These are phyloP conservation scores for Raja brachyura DNA, from an alignment of 2,113 vertebrate genomes.

Conservation along the genomic window DNA sequence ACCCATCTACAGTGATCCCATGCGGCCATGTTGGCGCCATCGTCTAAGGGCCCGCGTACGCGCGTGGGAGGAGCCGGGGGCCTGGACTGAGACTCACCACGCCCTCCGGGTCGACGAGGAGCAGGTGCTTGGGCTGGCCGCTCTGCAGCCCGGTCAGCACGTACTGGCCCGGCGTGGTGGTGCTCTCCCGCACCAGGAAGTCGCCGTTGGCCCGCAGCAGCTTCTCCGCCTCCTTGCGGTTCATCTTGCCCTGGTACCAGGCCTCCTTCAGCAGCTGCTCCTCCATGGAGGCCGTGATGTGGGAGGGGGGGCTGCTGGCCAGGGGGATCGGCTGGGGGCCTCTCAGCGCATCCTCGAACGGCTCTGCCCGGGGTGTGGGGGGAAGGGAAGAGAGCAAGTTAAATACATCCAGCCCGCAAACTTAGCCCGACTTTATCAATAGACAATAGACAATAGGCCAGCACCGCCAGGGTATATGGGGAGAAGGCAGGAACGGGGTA, in stretches of 20 bases:
- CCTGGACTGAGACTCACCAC: no score
- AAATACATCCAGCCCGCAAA: no score
- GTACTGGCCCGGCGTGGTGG: conserved; percentile 85
- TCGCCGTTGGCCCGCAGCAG: conserved; percentile 81
- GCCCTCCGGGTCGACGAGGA: conserved; percentile 91
- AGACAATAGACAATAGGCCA: no score
- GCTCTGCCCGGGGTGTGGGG: conserved; percentile 57
- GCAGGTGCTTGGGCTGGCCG: conserved; percentile 85
- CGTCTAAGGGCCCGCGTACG: no score
- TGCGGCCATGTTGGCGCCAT: no score
- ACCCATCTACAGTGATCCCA: no score
- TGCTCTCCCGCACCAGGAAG: conserved; percentile 91
- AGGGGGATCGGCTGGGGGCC: conserved; percentile 41
- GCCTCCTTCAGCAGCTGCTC: conserved; percentile 79
- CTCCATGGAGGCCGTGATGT: conserved; percentile 69
- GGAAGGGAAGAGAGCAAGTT: no score
- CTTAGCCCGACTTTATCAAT: no score
- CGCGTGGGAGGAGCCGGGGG: no score
- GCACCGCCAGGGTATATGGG: no score
- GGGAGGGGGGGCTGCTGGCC: conserved; percentile 42
- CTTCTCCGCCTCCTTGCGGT: conserved; percentile 78
- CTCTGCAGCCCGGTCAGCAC: conserved; percentile 91
- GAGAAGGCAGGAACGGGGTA: no score
- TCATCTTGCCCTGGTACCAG: conserved; percentile 92
- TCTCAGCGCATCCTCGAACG: conserved; percentile 84